These are phyloP conservation scores for Drosophila helvetica DNA, from an alignment of 2,888 invertebrate species.

Conservation along the genomic window DNA sequence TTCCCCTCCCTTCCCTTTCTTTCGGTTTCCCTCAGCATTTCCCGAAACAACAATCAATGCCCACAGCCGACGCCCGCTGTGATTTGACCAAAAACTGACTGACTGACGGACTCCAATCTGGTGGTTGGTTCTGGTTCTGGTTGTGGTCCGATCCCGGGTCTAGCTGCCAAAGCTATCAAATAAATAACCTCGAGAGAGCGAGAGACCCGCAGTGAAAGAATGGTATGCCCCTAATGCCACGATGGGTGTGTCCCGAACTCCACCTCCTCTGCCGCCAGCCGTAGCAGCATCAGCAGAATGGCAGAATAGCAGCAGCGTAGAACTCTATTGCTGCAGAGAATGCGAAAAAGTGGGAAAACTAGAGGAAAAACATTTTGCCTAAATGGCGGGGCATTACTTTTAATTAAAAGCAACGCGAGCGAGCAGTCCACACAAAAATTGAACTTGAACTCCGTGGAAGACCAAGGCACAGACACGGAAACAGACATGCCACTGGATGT, in stretches of 20 bases:
- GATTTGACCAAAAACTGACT: conserved; percentile 73
- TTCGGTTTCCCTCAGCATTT: conserved; percentile 36
- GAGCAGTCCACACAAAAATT: conserved; percentile 66
- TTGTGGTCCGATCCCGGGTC: conserved; percentile 15
- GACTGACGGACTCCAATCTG: conserved; percentile 49
- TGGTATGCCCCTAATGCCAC: conserved; percentile 56
- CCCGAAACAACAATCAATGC: conserved; percentile 68
- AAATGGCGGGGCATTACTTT: conserved; percentile 75
- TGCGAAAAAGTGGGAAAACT: conserved; percentile 20
- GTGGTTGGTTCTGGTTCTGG: conserved; percentile 25
- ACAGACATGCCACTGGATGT: conserved; percentile 11
- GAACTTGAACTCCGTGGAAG: conserved; percentile 65
- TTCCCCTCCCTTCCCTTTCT: too few species aligned
- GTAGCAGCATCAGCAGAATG: conserved; percentile 5
- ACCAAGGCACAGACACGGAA: conserved; percentile 16
- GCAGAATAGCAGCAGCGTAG: conserved; percentile 8
- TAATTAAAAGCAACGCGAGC: conserved; percentile 73
- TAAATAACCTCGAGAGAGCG: conserved; percentile 63
- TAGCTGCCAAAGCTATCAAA: conserved; percentile 73
- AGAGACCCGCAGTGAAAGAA: conserved; percentile 70
- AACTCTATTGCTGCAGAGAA: conserved; percentile 1
- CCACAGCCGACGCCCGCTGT: conserved; percentile 63
- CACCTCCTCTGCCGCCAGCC: conserved; percentile 35
- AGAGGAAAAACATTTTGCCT: conserved; percentile 58
- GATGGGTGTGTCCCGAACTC: conserved; percentile 54